Evolutionary conservation across 2,113 vertebrate species (phyloP), one percentile per base, ranked within the genome.

Genomic region (Anas platyrhynchos): DNA sequence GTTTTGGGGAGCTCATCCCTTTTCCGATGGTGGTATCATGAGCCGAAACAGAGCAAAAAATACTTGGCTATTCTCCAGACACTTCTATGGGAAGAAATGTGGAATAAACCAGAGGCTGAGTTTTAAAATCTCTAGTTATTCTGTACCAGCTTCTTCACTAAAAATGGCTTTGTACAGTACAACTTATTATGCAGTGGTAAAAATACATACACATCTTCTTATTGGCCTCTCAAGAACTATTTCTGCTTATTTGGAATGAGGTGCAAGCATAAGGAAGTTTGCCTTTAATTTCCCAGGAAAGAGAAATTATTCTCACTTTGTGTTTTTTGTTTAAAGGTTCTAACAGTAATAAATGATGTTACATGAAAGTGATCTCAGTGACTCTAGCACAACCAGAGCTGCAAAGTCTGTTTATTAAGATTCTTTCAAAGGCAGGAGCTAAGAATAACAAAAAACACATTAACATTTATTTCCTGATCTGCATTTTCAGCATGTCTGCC

Each of bases 391-490:
- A 84, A 43, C 83, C 61, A 79, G 62, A 85, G 54, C 43, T 89
- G 81, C 41, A 46, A 91, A 88, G 43, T 67, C 71, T n/a, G 2
- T 73, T 62, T 80, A 87, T 74, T 68, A 79, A 71, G 59, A 86
- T 80, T 23, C 46, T 56, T 65, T 95, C 52, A 25, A 92, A 94
- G 78, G 69, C 69, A 95, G 68, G 81, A 92, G 63, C 62, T 91
- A 68, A 62, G 66, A 93, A 54, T 73, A 76, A 88, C 69, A 72
- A 54, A 66, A 75, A 54, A 76, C 48, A 86, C 10, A 32, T 86
- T 94, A 93, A 86, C 48, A 32, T 46, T 89, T 87, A 68, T 76
- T 91, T 95, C 83, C 58, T 54, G 50, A 89, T 56, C 50, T 77
- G 80, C 86, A 48, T 94, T 94, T 90, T 76, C 68, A 86, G 36